Conservation (phyloP, 2,888 invertebrate genomes). For the Nymphalis polychloros region DNA sequence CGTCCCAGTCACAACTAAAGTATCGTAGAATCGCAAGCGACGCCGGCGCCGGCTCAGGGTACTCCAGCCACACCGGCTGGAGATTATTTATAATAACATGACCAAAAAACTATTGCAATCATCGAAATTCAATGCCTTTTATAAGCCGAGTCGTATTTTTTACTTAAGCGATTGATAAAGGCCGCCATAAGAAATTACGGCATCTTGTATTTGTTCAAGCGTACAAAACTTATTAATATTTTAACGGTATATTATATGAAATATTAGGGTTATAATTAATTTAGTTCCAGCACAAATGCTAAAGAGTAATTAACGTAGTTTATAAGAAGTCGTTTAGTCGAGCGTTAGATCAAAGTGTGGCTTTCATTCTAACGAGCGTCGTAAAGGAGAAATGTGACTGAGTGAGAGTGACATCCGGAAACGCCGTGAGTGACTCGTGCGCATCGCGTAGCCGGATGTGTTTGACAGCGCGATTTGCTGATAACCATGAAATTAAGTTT, state of each 20-base stretch:
- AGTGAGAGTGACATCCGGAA: constrained; percentile 41
- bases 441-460: constrained; percentile 40
- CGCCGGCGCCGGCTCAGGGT: constrained; percentile 66
- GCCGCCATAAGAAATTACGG: neutral
- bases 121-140: constrained; percentile 6
- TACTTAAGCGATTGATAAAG: neutral
- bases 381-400: constrained; percentile 41
- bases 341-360: constrained; percentile 44
- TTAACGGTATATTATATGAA: constrained; percentile 22
- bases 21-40: constrained; percentile 48
- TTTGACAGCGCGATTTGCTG: constrained; percentile 29
- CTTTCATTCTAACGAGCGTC: constrained; percentile 43
- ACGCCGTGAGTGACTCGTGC: constrained; percentile 33
- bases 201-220: neutral
- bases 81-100: constrained; percentile 68
- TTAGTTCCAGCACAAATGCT: constrained; percentile 22
- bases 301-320: constrained; percentile 40
- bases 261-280: constrained; percentile 27
- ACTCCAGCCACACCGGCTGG: constrained; percentile 62
- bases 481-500: constrained; percentile 31
- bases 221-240: constrained; percentile 18
- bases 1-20: constrained; percentile 77
- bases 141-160: neutral
- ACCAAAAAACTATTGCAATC: constrained; percentile 49
- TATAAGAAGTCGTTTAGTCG: constrained; percentile 37